Conservation (phyloP, 2,113 vertebrate species). For the Choloepus hoffmanni region DNA sequence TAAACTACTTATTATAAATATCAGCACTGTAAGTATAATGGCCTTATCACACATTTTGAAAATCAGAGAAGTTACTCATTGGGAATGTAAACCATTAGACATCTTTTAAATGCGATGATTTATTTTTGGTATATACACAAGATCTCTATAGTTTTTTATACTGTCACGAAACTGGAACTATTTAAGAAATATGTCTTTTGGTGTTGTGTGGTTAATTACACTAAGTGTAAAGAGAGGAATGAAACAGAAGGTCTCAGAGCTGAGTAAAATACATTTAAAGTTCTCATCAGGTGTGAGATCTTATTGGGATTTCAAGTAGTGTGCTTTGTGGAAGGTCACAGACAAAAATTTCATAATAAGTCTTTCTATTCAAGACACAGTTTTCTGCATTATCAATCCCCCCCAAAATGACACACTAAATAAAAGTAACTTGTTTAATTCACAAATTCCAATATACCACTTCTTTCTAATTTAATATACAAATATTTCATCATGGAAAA, state of each 20-base stretch:
- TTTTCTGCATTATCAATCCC: not conserved
- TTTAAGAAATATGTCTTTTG: not conserved
- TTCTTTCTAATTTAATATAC: not conserved
- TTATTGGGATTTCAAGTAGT: not conserved
- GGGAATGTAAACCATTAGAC: not conserved
- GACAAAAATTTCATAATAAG: conserved; percentile 19
- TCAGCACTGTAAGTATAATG: not conserved
- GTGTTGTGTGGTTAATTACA: not conserved
- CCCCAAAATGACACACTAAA: not conserved
- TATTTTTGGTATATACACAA: conserved; percentile 29
- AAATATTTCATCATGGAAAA: conserved; percentile 46
- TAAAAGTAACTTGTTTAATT: conserved; percentile 18
- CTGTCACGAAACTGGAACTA: conserved; percentile 30
- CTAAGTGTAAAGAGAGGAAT: not conserved
- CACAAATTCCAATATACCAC: not conserved
- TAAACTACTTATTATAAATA: conserved; percentile 26
- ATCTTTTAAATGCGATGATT: conserved; percentile 55
- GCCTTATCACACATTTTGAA: not conserved
- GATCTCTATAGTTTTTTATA: conserved; percentile 30
- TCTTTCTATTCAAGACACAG: not conserved
- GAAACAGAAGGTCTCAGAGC: not conserved
- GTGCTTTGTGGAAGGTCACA: not conserved
- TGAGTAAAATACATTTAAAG: conserved; percentile 48
- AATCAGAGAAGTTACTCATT: conserved; percentile 12
- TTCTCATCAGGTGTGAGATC: not conserved